Evolutionary conservation across 2,113 vertebrate species (phyloP), one percentile per base, ranked within the genome.

Genomic region (Bos javanicus): DNA sequence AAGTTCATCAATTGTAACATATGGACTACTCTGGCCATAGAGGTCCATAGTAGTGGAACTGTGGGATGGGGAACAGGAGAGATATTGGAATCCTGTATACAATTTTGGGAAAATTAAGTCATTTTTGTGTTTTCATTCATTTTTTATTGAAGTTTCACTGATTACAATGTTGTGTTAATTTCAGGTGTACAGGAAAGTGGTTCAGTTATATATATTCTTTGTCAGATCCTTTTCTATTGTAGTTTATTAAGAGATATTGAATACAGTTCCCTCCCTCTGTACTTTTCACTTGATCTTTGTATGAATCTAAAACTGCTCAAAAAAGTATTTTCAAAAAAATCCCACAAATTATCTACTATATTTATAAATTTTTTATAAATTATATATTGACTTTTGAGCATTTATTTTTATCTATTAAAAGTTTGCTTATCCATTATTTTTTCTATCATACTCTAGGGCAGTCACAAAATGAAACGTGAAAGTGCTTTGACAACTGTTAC

Each of bases 401-500:
- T 36, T 43, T n/a, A 17, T 48, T 60, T 50, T 95, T 90, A 74
- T 48, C 59, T 82, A 39, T 25, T 59, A 56, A 56, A 94, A 54
- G 6, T 39, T 54, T 87, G 21, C 3, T 26, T 60, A 90, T 86
- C 33, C 3, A 6, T 57, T 83, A 62, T 82, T 76, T 89, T 23
- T 43, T 95, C 43, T 36, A 33, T 15, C 23, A 36, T 25, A 87
- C 12, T 54, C 93, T 39, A 81, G 25, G 16, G 16, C 80, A 36
- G 10, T 90, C 71, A 56, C 64, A 95, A 76, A 64, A 54, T 16
- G 87, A 54, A 59, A 85, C 0, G 25, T 57, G 19, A 88, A 95
- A 89, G 28, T 50, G 56, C 19, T 71, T 83, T 97, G 81, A 60
- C 95, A 90, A 60, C 67, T 50, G 17, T 87, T 93, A 43, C 12